Conservation (phyloP, 2,797 vertebrate species). For the Platyrinchus mystaceus region DNA sequence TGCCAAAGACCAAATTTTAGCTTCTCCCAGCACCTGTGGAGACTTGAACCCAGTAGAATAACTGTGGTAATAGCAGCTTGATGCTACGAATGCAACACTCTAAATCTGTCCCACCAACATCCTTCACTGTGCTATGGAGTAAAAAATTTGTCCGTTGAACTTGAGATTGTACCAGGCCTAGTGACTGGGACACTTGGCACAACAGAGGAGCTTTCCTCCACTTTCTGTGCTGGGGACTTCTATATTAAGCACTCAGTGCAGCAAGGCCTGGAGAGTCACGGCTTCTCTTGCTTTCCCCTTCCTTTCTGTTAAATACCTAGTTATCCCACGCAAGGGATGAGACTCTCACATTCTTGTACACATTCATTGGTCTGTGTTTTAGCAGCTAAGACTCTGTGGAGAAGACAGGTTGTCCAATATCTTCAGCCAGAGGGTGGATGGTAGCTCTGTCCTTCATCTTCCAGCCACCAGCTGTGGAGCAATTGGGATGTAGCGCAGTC, state of each 20-base stretch:
- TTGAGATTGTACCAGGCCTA: not conserved
- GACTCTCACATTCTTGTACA: accelerated
- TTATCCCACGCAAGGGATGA: not conserved
- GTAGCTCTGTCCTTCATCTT: not conserved
- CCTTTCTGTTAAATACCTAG: not conserved
- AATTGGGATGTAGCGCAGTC: not conserved
- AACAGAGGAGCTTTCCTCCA: not conserved
- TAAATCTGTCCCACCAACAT: not conserved
- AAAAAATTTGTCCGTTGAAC: not conserved
- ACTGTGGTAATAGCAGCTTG: not conserved
- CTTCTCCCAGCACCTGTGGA: not conserved
- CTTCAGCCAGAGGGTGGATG: not conserved
- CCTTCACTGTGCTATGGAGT: not conserved
- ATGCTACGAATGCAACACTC: not conserved
- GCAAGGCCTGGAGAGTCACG: accelerated
- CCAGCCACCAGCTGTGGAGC: not conserved
- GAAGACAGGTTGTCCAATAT: not conserved
- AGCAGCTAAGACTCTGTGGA: not conserved
- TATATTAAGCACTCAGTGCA: not conserved
- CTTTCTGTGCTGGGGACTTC: not conserved
- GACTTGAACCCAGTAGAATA: not conserved
- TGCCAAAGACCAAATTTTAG: not conserved
- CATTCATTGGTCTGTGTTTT: not conserved
- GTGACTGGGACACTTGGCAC: not conserved
- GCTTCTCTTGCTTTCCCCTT: not conserved